These are phyloP conservation scores for Acholoe squamosa DNA, from an alignment of 2,888 invertebrate species.

Conservation along the genomic window DNA sequence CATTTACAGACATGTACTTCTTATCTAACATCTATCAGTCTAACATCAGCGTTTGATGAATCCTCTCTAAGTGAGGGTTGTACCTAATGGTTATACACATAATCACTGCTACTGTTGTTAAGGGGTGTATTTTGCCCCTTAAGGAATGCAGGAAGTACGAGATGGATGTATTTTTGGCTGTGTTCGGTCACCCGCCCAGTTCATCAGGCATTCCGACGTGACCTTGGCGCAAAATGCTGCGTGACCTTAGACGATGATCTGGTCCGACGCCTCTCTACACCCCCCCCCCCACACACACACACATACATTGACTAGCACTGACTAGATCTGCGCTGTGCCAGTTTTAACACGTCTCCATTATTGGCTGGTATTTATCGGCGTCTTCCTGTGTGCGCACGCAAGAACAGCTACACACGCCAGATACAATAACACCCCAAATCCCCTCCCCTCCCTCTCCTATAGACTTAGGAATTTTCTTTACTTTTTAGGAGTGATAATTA, in stretches of 20 bases:
- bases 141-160: neutral
- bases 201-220: neutral
- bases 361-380: neutral
- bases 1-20: no score
- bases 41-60: no score
- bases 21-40: no score
- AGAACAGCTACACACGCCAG: neutral
- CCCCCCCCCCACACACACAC: neutral
- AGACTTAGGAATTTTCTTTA: no score
- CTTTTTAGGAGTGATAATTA: no score
- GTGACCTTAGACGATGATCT: neutral
- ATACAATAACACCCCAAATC: no score
- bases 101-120: no score
- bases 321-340: neutral
- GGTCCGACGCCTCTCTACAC: neutral
- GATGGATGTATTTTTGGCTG: neutral
- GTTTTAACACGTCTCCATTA: neutral
- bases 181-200: neutral
- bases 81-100: no score
- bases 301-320: neutral
- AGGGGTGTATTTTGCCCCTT: neutral
- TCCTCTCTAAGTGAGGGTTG: no score
- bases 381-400: neutral
- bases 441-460: no score
- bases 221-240: neutral